Base-by-base conservation (phyloP, 2,113 vertebrate species). In the Malurus melanocephalus region DNA sequence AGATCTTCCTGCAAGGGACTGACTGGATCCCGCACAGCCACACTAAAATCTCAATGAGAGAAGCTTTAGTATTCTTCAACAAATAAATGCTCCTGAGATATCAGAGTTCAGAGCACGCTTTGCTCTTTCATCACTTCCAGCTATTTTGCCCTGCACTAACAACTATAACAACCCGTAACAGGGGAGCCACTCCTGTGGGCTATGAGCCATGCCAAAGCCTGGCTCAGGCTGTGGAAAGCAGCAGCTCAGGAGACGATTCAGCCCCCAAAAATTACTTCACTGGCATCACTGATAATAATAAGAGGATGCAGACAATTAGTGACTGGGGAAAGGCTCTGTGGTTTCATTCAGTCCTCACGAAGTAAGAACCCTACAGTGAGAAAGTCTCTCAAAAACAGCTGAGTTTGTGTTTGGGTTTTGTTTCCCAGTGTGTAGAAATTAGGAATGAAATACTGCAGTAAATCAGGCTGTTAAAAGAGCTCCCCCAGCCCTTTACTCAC, bases 361-460 rank as follows among this genome's bases (percentile, higher is more conserved):
- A 80, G 18, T 24, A 56, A 76, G 46, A 88, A 7, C 42, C 43
- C 53, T 53, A 32, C 42, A 68, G 83, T 8, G 33, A 59, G 53
- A 59, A 85, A 92, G 16, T 49, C n/a, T 66, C 60, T 90, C 82
- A 42, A 65, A 88, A 89, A 1, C 77, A 88, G 62, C 46, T 76
- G 66, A 88, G 56, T 89, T 92, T 91, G 42, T 82, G 55, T 87
- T 90, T 69, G 68, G 23, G 49, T 55, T 85, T 87, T 72, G n/a
- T 56, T 81, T 64, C 51, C 53, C 57, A 7, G 7, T 26, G 38
- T 72, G 71, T 71, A 92, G 71, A 92, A 88, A 42, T 73, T 61
- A 57, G 11, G 1, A 73, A 64, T 57, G 16, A 92, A 81, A 84
- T 38, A 24, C 42, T 33, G 59, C 53, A 57, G 66, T 79, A 93